Base-by-base conservation (phyloP, 2,888 invertebrate species). In the Dugesia japonica region DNA sequence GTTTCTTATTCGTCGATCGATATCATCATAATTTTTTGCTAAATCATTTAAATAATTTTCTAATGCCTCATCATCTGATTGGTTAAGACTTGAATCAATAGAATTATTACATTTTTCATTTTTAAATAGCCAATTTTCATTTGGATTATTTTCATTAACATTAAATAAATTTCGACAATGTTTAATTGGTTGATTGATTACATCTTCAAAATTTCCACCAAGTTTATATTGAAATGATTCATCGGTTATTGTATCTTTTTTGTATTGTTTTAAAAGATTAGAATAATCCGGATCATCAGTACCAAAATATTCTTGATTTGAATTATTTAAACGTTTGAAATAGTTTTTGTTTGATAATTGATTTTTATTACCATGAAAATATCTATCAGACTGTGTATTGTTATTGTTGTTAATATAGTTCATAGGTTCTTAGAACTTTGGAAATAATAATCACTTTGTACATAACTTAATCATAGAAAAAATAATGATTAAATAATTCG, bases 331-430 rank as follows among this genome's bases (percentile, higher is more conserved):
- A 20, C 56, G 56, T 20, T 56, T 56, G 56, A 56, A 56, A n/a
- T 56, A 56, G 17, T 4, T 56, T 23, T 56, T 56, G 7, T 56
- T 23, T 7, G n/a, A 20, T 4, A 23, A 9, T 56, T 56, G 20
- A 23, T 4, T 13, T 20, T 56, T 56, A 23, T n/a, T 56, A 20
- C 17, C 56, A 23, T 20, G 56, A n/a, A 56, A 56, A 7, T 56
- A 23, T 56, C 17, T 56, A 23, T 56, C n/a, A 4, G 56, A 20
- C 17, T 56, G 56, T 13, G 56, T 1, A n/a, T 56, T 56, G 23
- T 56, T 56, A n/a, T 56, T 56, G n/a, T 56, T 56, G 56, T 56
- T 56, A 56, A 56, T 56, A 56, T 13, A 56, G 56, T 4, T 56
- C 56, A 56, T 56, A 56, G 56, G 17, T 56, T n/a, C n/a, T 56